Base-by-base conservation (phyloP, 1,140 invertebrate genomes). In the Psilanteris sp. region DNA sequence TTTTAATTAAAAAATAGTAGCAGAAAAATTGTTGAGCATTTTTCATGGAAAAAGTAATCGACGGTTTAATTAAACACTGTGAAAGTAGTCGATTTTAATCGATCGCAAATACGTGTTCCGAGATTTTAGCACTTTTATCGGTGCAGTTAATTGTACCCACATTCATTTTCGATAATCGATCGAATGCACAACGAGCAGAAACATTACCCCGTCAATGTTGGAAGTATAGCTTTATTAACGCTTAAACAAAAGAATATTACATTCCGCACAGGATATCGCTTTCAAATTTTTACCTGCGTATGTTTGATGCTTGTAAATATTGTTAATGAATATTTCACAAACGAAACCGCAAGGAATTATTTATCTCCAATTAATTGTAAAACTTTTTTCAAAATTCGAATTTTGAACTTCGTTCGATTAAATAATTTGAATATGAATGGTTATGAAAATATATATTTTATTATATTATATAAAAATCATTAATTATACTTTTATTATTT, bases 101-200 rank as follows among this genome's bases (percentile, higher is more conserved):
- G 48, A 66, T 54, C 10, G 37, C 46, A 31, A 44, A 54, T 66
- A 54, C 37, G 46, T 16, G 29, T 43, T 36, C 8, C 20, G 48
- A 11, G 29, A 66, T 54, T 66, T 66, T 44, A 54, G 61, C 32
- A 48, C 41, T 48, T 46, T 67, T 57, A 67, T 57, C 62, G n/a
- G 27, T 2, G 9, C 48, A 29, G 50, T 67, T 59, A 41, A 59
- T 68, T 68, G 41, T 59, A 50, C 64, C 14, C 26, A 50, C 39
- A 68, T 68, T 41, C 34, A 50, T 59, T 68, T 68, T 59, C 20
- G 16, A 31, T 50, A 68, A 68, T 50, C 64, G 52, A 67, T 67
- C 31, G 37, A 13, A 54, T 10, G 18, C 39, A 54, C 13, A n/a
- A 10, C 15, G 15, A 27, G 1, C 4, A 24, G 11, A 5, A 32